Base-by-base conservation (phyloP, 1,140 invertebrate species). In the Procambarus virginalis region DNA sequence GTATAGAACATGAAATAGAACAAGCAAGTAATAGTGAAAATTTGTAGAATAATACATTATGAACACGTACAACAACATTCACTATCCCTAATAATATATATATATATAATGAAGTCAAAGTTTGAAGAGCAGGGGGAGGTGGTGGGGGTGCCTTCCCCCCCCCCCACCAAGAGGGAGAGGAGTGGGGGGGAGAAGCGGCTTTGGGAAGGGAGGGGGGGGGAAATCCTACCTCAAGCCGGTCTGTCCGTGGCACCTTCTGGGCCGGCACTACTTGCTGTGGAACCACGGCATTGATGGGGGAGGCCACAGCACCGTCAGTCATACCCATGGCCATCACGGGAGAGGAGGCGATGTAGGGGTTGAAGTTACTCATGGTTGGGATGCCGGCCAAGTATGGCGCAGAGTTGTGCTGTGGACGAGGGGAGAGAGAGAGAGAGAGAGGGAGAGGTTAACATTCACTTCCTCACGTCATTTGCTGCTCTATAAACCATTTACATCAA, bases 161-260 rank as follows among this genome's bases (percentile, higher is more conserved):
- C 34, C 3, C 46, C 5, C 6, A 6, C 12, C 5, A 12, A 17
- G 2, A 46, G 46, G 60, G 79, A 46, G 76, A 22, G 17, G 51
- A 20, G 17, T 6, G 60, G 84, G 58, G 34, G 58, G 78, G 22
- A 73, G 51, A 22, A 48, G 51, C 17, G 20, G 58, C 6, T 45
- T 8, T 34, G 46, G 83, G 1, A n/a, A n/a, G n/a, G 17, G 10
- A 4, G 48, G 70, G 12, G 79, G n/a, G 48, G 34, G 64, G 14
- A 76, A 46, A 34, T 34, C 96, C 95, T 96, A 99, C 98, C 97
- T 99, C 98, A 95, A 99, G 96, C 95, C 98, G 96, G 95, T 99
- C 98, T 93, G 97, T 97, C 94, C 98, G 96, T 91, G 97, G 97
- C 95, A 98, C 96, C 95, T 99, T 99, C 95, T 98, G 97, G 86